A percentile compares a stretch with the other conserved stretches of the same genome.
These are phyloP conservation scores for Lepas anatifera DNA, from an alignment of 2,888 invertebrate species.

Conservation along the genomic window DNA sequence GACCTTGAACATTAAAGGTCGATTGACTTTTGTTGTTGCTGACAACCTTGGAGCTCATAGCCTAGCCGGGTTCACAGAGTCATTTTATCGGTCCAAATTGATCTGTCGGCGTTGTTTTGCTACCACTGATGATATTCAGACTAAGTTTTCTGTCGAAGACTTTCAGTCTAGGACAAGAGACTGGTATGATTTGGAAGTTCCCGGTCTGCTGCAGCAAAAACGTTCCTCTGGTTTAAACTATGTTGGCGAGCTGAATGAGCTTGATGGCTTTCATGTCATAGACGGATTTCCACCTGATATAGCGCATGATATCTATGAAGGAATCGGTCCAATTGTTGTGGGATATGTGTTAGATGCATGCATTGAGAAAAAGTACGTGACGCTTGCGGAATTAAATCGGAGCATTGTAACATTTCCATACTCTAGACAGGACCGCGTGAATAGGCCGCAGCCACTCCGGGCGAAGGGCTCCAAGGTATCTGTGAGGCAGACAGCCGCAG, in stretches of 20 bases:
- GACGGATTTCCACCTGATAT: background rate
- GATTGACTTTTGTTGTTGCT: background rate
- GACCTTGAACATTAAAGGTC: too few species aligned
- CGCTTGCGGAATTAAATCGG: background rate
- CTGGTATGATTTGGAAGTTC: background rate
- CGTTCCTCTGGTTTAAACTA: background rate
- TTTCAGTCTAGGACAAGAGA: background rate
- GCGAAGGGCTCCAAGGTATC: background rate
- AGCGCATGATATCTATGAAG: background rate
- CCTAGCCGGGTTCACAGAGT: background rate
- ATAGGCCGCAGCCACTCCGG: background rate
- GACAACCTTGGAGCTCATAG: background rate
- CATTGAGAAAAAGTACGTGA: background rate
- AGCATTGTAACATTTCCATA: background rate
- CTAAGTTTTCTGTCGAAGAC: background rate
- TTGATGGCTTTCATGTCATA: background rate
- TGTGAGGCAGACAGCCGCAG: background rate
- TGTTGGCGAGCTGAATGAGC: background rate
- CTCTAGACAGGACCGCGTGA: background rate
- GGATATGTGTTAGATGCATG: background rate
- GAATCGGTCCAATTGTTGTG: background rate
- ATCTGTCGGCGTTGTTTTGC: background rate
- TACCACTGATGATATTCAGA: background rate
- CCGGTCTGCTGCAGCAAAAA: background rate
- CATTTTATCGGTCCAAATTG: background rate